These are phyloP conservation scores for Drosophila baimaii DNA, from an alignment of 1,140 invertebrate species.

Conservation along the genomic window DNA sequence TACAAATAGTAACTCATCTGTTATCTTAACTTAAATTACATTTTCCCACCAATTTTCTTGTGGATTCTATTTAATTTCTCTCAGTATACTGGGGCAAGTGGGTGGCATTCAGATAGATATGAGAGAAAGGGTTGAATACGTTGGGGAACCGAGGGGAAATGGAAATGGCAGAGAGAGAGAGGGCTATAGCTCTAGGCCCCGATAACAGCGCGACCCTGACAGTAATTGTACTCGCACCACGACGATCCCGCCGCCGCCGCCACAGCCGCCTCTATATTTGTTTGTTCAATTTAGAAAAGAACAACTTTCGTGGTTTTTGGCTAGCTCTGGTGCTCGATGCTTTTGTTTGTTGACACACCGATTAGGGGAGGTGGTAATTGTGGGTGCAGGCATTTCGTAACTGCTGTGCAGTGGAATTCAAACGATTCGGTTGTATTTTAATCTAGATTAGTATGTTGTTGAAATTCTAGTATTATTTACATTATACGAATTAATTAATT, in stretches of 20 bases:
- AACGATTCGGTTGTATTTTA: neutral
- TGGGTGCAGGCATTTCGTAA: conserved; percentile 18
- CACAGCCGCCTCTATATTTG: conserved; percentile 26
- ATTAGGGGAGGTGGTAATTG: conserved; percentile 52
- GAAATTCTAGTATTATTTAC: no score
- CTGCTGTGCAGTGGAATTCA: neutral
- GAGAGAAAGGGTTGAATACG: conserved; percentile 6
- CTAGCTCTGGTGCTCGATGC: conserved; percentile 1
- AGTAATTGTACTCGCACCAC: conserved; percentile 29
- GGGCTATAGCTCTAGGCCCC: neutral
- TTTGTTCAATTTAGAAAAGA: conserved; percentile 60
- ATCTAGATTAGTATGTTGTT: neutral
- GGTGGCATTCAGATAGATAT: conserved; percentile 22
- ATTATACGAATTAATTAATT: neutral
- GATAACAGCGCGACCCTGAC: conserved; percentile 53
- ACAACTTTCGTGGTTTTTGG: conserved; percentile 31
- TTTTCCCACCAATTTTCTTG: neutral
- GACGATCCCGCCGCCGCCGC: neutral
- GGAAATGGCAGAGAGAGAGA: neutral
- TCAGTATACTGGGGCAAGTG: neutral
- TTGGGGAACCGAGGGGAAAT: neutral
- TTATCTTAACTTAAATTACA: neutral
- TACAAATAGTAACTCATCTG: no score
- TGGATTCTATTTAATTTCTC: neutral
- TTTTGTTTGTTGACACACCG: conserved; percentile 46